Conservation (phyloP, 30 jellyfish, hydroid and myxozoan genomes). For the Chrysaora quinquecirrha region DNA sequence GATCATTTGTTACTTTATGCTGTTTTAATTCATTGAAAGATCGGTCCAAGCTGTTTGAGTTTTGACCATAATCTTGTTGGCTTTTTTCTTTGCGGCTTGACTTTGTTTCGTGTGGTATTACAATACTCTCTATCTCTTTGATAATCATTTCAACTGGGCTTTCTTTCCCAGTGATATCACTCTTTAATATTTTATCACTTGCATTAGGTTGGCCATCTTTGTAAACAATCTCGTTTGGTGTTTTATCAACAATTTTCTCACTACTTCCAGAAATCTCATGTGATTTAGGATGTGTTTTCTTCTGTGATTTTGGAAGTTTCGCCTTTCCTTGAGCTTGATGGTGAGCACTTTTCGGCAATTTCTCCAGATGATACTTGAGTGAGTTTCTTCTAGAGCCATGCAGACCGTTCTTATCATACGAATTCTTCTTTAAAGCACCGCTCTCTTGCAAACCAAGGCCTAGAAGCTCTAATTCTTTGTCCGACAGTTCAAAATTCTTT, state of each 20-base stretch:
- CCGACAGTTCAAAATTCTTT: too few species aligned
- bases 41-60: not conserved
- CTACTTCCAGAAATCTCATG: not conserved
- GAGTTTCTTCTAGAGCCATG: too few species aligned
- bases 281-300: not conserved
- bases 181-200: not conserved
- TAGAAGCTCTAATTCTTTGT: not conserved
- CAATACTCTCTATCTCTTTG: constrained; percentile 1
- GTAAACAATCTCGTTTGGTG: not conserved
- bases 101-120: not conserved
- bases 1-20: too few species aligned
- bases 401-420: too few species aligned
- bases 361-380: too few species aligned
- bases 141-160: not conserved
- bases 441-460: not conserved
- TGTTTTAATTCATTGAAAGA: too few species aligned
- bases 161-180: not conserved
- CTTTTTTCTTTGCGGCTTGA: not conserved
- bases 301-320: not conserved
- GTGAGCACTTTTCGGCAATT: too few species aligned
- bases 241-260: not conserved
- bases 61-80: not conserved
- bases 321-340: not conserved
- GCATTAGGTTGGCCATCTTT: not conserved
- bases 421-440: not conserved